Evolutionary conservation across 1,140 invertebrate species (phyloP).

Genomic region (Drosophila tropicalis): DNA sequence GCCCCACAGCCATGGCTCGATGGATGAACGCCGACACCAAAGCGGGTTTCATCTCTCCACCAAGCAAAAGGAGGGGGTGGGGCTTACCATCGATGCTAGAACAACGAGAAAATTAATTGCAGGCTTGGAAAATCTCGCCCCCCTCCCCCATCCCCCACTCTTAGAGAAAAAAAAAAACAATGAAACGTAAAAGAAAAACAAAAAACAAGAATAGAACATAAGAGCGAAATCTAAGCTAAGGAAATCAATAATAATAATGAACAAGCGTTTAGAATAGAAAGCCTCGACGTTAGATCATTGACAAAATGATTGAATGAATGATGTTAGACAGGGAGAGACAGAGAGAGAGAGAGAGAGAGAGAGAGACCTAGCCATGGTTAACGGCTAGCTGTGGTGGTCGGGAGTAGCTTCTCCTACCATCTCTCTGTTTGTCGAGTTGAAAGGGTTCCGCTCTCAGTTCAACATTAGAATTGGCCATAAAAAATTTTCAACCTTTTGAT

Average conservation of each 20-base stretch:
- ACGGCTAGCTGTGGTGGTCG: too few species aligned
- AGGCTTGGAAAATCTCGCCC: conserved; percentile 37
- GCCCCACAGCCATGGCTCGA: conserved; percentile 55
- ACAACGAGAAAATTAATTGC: conserved; percentile 78
- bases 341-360: not conserved
- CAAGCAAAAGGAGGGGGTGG: not conserved
- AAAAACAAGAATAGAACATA: conserved; percentile 22
- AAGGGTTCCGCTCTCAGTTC: conserved; percentile 26
- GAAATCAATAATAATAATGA: conserved; percentile 81
- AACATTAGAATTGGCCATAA: conserved; percentile 70
- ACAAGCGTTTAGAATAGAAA: conserved; percentile 54
- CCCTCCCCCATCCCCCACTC: too few species aligned
- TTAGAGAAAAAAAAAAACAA: conserved; percentile 8
- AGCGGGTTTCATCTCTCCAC: conserved; percentile 29
- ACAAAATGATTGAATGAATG: conserved; percentile 81
- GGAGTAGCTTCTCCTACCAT: not conserved
- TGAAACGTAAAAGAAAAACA: conserved; percentile 7
- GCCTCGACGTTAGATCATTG: conserved; percentile 57
- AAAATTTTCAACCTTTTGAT: conserved; percentile 64
- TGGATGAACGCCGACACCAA: conserved; percentile 37
- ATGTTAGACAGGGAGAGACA: conserved; percentile 27
- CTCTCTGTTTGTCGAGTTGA: conserved; percentile 16
- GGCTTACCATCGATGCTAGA: conserved; percentile 25
- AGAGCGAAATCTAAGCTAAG: conserved; percentile 71
- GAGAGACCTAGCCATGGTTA: too few species aligned